Base-by-base conservation (phyloP, 2,797 vertebrate species). In the Enteromius paludinosus region DNA sequence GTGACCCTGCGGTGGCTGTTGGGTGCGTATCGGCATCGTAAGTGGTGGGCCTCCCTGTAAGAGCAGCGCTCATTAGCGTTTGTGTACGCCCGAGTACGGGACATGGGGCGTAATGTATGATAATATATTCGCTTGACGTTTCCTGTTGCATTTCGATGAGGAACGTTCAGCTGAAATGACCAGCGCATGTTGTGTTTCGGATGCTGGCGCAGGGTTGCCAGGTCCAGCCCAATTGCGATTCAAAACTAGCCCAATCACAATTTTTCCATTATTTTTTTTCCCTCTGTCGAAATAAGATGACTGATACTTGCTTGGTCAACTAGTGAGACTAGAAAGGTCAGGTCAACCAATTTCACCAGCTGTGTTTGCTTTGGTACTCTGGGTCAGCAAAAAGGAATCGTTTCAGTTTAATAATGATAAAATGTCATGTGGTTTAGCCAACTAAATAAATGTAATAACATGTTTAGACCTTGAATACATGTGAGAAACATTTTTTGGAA, bases 61-160 rank as follows among this genome's bases (percentile, higher is more conserved):
- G 52, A 45, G 70, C n/a, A 33, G 9, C 8, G 28, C 52, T 78
- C 61, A 78, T 79, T 81, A 77, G 38, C 10, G 59, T 54, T 61
- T 62, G 23, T 66, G 52, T 70, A 41, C 33, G 28, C 59, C 65
- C 17, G 43, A 1, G 30, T 28, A 17, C 0, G 2, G 28, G 59
- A 81, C 49, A 47, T n/a, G 7, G 38, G 28, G 78, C 2, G 7
- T 80, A 59, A 70, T 75, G 18, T 20, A 72, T 72, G 25, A 28
- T 69, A 45, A 77, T 70, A 33, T 78, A 71, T 85, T 47, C 54
- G 30, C 74, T 65, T 69, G 52, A 69, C 43, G 43, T 65, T 75
- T 64, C 52, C 41, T 45, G 38, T 78, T 71, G 52, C 15, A 17
- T 73, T 78, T 23, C 17, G 3, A 23, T 78, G 28, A 64, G 70